phyloP scores from a whole-genome alignment of 1,140 invertebrate genomes.

The Drosophila orosa region DNA sequence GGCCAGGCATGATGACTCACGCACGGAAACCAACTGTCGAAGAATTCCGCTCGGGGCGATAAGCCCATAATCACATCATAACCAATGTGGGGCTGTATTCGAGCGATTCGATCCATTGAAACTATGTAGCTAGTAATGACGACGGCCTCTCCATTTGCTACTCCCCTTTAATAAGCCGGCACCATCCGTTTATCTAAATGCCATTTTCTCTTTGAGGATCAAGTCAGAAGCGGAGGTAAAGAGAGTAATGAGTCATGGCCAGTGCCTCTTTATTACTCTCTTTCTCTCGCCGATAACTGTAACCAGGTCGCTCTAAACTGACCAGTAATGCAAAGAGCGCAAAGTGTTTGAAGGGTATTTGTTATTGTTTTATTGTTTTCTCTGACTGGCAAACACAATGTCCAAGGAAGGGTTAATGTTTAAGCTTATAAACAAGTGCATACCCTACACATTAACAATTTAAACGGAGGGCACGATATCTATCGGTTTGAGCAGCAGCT shows the following conservation, averaged over 20 bases:
- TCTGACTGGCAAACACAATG: constrained; percentile 25
- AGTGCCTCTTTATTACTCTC: neutral
- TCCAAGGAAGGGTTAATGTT: constrained; percentile 30
- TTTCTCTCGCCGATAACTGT: constrained; percentile 57
- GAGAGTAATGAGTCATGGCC: constrained; percentile 55
- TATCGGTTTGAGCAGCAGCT: too few relatives aligned
- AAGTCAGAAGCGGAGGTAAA: constrained; percentile 20
- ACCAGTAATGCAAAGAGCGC: neutral
- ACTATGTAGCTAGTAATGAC: constrained; percentile 9
- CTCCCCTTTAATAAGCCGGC: constrained; percentile 14
- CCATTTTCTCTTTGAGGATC: constrained; percentile 48
- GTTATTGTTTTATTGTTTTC: constrained; percentile 22
- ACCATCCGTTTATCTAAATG: constrained; percentile 24
- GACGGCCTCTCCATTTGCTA: constrained; percentile 2
- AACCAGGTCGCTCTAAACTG: constrained; percentile 19
- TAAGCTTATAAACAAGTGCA: constrained; percentile 11
- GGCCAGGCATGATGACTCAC: constrained; percentile 56
- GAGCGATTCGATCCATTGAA: constrained; percentile 9
- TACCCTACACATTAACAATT: neutral
- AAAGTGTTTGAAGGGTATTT: constrained; percentile 29
- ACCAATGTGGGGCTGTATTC: constrained; percentile 9
- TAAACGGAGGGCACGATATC: too few relatives aligned
- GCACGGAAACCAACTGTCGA: constrained; percentile 16
- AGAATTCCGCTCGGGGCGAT: constrained; percentile 47
- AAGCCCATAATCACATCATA: constrained; percentile 53